Evolutionary conservation across 1,140 invertebrate species (phyloP).

Genomic region (Muscidifurax raptorellus): DNA sequence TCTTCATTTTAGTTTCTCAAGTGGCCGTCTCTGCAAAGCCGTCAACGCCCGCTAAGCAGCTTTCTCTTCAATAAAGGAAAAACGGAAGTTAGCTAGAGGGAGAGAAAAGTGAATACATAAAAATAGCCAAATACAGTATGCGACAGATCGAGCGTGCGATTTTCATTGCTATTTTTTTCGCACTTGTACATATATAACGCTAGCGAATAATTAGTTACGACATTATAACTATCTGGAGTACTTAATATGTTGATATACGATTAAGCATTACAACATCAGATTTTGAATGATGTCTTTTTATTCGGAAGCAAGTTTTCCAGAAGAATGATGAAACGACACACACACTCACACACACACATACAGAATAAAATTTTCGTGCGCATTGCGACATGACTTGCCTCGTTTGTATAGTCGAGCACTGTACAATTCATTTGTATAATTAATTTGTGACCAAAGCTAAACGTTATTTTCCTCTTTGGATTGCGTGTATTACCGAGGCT

Average conservation of each 20-base stretch:
- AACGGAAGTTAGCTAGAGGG: background rate
- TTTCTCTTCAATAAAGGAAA: constrained; percentile 4
- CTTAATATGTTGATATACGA: constrained; percentile 18
- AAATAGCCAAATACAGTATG: constrained; percentile 6
- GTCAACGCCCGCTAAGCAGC: background rate
- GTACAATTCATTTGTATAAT: background rate
- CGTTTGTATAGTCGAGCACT: background rate
- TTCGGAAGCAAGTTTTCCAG: background rate
- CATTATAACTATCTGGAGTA: constrained; percentile 6
- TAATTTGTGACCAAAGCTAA: constrained; percentile 8
- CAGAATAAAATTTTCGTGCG: too few species aligned
- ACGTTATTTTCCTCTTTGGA: background rate
- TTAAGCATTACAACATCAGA: background rate
- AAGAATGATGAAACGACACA: background rate
- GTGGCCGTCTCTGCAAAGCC: background rate
- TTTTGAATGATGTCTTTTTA: background rate
- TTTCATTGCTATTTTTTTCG: background rate
- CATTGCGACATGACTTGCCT: background rate
- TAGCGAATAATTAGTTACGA: constrained; percentile 12
- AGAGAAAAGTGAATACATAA: background rate
- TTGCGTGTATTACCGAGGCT: background rate
- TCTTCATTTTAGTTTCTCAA: constrained; percentile 17
- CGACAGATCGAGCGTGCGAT: background rate
- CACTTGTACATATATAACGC: constrained; percentile 30
- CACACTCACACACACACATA: too few species aligned